Base-by-base conservation (phyloP, 2,797 vertebrate genomes). In the Sebastes minor region DNA sequence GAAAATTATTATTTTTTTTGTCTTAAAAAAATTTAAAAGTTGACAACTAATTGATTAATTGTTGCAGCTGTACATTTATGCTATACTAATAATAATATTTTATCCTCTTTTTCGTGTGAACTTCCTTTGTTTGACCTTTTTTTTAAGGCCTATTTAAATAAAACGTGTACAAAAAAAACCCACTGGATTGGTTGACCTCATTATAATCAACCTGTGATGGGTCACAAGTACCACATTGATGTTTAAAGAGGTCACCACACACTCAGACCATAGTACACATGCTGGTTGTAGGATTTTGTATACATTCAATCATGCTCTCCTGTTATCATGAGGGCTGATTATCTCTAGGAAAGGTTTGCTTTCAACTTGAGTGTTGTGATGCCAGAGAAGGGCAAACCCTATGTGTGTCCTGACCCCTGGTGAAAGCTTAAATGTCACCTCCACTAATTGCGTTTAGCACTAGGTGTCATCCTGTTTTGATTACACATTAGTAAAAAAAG, bases 371-470 rank as follows among this genome's bases (percentile, higher is more conserved):
- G 55, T 63, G 66, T 42, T 71, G 46, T 20, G 64, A 68, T 82
- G 71, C 57, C 74, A 80, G 67, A 80, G 86, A 81, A 91, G 90
- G 89, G 81, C 80, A 86, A 32, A 28, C 63, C 78, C 79, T 27
- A 27, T 78, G 90, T 69, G 90, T 71, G 87, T 80, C 85, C 84
- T 55, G 57, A 62, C 89, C 89, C 93, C 90, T 22, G 76, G 61
- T 77, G 91, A 66, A 63, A 59, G 22, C 55, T 60, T 74, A 92
- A 95, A 95, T 93, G 93, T 94, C 94, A 94, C 62, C 22, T 67
- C 70, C 33, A 56, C 84, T 95, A 94, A 95, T 94, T 93, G 84
- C 79, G 1, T 53, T 52, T 10, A 89, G 74, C 86, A 62, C 64
- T 56, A 3, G 74, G 85, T 77, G 59, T 59, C 80, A 55, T 83